Evolutionary conservation across 2,888 invertebrate species (phyloP).

Genomic region (Eupithecia vulgata): DNA sequence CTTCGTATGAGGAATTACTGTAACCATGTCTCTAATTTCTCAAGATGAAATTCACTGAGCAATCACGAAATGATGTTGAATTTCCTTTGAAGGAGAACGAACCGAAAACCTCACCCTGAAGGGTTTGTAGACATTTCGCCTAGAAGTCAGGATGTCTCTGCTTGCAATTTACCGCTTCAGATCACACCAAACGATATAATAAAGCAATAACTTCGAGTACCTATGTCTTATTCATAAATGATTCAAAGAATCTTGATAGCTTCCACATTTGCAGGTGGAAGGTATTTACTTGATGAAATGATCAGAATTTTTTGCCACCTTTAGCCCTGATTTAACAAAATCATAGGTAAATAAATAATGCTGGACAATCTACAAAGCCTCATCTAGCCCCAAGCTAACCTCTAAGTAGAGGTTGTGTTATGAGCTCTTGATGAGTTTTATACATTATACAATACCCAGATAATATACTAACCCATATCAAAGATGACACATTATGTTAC

Average conservation of each 20-base stretch:
- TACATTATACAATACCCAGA: no score
- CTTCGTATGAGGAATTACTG: not conserved
- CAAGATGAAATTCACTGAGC: slow-evolving; percentile 37
- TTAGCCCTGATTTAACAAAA: not conserved
- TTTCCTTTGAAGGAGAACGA: slow-evolving; percentile 34
- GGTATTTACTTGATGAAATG: not conserved
- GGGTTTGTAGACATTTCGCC: slow-evolving; percentile 29
- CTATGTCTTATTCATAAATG: slow-evolving; percentile 28
- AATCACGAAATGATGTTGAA: slow-evolving; percentile 36
- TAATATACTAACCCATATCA: no score
- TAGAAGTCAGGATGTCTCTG: slow-evolving; percentile 38
- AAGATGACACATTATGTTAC: not conserved
- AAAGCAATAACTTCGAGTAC: slow-evolving; percentile 51
- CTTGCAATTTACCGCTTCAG: slow-evolving; percentile 68
- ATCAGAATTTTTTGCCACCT: not conserved
- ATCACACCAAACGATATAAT: slow-evolving; percentile 64
- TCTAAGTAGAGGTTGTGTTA: no score
- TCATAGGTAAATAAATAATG: no score
- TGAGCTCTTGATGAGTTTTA: no score
- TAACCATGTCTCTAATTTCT: slow-evolving; percentile 18
- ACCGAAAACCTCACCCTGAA: slow-evolving; percentile 6
- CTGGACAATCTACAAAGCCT: no score
- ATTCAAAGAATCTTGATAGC: not conserved
- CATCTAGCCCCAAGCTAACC: no score
- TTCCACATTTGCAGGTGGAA: not conserved